Conservation (phyloP, 2,113 vertebrate species). For the Dascyllus trimaculatus region DNA sequence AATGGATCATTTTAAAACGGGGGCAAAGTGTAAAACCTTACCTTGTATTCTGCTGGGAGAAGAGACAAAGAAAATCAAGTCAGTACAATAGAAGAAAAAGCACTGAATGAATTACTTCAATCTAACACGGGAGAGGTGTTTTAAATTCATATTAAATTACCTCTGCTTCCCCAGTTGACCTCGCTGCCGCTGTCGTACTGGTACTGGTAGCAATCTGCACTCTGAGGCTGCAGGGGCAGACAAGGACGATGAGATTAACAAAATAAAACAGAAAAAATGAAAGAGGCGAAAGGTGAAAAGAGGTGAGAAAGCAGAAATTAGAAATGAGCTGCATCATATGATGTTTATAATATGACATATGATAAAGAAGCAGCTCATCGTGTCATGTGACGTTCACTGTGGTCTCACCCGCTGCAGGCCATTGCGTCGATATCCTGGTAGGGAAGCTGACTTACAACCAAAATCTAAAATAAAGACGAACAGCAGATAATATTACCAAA, state of each 20-base stretch:
- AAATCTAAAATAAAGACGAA: constrained; percentile 86
- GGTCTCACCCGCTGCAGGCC: constrained; percentile 92
- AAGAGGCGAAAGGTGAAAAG: constrained; percentile 11
- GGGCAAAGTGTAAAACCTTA: constrained; percentile 72
- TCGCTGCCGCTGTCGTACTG: constrained; percentile 94
- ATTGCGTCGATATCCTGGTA: constrained; percentile 95
- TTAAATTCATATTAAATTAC: constrained; percentile 76
- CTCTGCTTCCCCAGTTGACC: constrained; percentile 97
- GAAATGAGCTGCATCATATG: background rate
- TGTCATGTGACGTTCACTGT: background rate
- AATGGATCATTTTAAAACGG: background rate
- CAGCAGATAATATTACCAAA: background rate
- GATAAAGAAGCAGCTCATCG: background rate
- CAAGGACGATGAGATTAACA: constrained; percentile 7
- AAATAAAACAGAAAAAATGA: constrained; percentile 14
- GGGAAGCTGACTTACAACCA: constrained; percentile 94
- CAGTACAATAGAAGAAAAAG: constrained; percentile 27
- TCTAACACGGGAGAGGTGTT: constrained; percentile 26
- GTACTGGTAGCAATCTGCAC: constrained; percentile 96
- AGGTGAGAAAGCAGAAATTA: background rate
- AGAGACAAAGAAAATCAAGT: constrained; percentile 59
- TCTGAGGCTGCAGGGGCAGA: constrained; percentile 78
- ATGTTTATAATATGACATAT: background rate
- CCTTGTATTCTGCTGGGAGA: constrained; percentile 92
- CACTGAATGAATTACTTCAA: constrained; percentile 23